Base-by-base conservation (phyloP, 64 coral and sea anemone genomes). In the Pachyseris speciosa region DNA sequence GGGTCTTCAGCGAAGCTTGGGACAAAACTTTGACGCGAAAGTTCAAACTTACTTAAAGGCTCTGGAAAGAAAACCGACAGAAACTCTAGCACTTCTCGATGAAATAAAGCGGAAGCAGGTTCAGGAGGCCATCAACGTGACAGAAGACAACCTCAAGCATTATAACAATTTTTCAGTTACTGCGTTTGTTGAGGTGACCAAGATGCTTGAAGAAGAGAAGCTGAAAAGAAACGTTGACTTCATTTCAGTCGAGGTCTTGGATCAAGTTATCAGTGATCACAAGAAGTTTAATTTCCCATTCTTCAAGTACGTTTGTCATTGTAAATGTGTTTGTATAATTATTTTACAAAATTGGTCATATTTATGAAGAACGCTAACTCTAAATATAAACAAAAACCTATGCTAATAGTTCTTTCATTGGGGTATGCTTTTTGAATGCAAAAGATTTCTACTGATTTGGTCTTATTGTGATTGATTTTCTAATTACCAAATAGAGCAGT, bases 221-320 rank as follows among this genome's bases (percentile, higher is more conserved):
- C 47, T 25, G 41, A 52, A 48, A 32, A 42, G 34, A 22, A 38
- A 86, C 28, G 15, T 17, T 0, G 17, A 80, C 13, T n/a, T n/a
- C 28, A 52, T 91, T 9, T 81, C 90, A 33, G 68, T 44, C 55
- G 90, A 76, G 45, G 38, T 92, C 4, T 58, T 92, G 19, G 52
- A 48, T 12, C 45, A 84, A 51, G 80, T 84, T n/a, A 92, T 92
- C 28, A 34, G 74, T 30, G 22, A 86, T 44, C 81, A 76, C 69
- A 92, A 65, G 31, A 83, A 39, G 74, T 45, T 34, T 4, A 85
- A 92, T 66, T 92, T n/a, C 90, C n/a, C 81, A 47, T 92, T 75
- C 30, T 92, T 86, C 69, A 92, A 92, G 90, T 92, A 92, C 3
- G 80, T 75, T n/a, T n/a, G n/a, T n/a, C n/a, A n/a, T n/a, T n/a